A percentile compares a stretch with the other conserved stretches of the same genome.
Conservation (phyloP, 1,140 invertebrate species). For the Drosophila littoralis region DNA sequence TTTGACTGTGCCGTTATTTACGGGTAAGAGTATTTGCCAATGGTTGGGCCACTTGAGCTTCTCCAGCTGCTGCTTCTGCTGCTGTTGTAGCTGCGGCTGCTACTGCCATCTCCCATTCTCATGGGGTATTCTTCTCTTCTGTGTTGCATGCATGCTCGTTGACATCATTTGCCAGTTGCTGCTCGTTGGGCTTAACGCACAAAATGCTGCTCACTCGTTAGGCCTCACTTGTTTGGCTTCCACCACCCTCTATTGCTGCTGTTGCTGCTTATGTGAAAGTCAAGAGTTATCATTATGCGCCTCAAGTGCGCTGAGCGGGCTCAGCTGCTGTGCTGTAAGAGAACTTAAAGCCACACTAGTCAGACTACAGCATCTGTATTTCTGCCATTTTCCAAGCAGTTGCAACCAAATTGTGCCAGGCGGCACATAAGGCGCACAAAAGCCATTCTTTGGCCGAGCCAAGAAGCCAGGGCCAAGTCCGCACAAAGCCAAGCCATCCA, state of each 20-base stretch:
- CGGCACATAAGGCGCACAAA: constrained; percentile 46
- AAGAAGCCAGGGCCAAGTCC: constrained; percentile 57
- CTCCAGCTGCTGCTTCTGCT: constrained; percentile 10
- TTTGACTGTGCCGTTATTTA: constrained; percentile 65
- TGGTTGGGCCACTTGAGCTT: constrained; percentile 56
- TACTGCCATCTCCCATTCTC: constrained; percentile 7
- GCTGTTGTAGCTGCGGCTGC: neutral
- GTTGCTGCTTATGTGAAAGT: constrained; percentile 64
- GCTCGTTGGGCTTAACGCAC: constrained; percentile 63
- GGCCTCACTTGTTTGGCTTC: constrained; percentile 65
- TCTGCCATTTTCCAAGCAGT: constrained; percentile 70
- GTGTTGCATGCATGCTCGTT: constrained; percentile 64
- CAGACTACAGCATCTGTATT: constrained; percentile 16
- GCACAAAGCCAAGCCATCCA: constrained; percentile 21
- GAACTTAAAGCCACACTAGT: constrained; percentile 49
- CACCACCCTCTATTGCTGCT: neutral
- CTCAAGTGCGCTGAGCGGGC: constrained; percentile 34
- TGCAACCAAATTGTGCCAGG: constrained; percentile 67
- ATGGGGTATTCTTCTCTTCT: constrained; percentile 15
- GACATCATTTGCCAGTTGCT: constrained; percentile 72
- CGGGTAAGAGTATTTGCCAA: constrained; percentile 59
- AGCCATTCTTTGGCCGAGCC: constrained; percentile 48
- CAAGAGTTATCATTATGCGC: constrained; percentile 76
- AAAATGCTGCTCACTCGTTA: constrained; percentile 73
- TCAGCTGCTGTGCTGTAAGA: constrained; percentile 13